These are phyloP conservation scores for Hystrix brachyura DNA, from an alignment of 2,113 vertebrate genomes.

Conservation along the genomic window DNA sequence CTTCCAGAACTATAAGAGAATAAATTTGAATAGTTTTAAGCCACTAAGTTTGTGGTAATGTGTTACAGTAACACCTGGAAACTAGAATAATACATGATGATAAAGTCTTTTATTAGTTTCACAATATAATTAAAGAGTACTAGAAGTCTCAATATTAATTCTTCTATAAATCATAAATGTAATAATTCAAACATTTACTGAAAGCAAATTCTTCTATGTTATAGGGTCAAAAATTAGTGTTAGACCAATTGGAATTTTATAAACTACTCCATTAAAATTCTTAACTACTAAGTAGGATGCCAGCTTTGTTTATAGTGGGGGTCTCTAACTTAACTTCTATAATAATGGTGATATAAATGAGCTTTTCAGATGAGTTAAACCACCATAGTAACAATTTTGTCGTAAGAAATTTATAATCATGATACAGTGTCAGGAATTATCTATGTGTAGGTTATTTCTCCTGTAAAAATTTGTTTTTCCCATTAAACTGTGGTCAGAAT, in stretches of 20 bases:
- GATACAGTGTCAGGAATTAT: background rate
- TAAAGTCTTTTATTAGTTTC: background rate
- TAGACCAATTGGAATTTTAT: background rate
- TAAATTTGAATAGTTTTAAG: background rate
- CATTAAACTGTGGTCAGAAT: constrained; percentile 16
- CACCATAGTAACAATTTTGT: background rate
- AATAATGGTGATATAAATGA: background rate
- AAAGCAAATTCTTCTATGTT: background rate
- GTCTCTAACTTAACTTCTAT: background rate
- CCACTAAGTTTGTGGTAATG: background rate
- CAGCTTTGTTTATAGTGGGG: background rate
- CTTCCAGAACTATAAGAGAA: background rate
- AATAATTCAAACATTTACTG: background rate
- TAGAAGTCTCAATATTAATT: background rate
- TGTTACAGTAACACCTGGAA: background rate
- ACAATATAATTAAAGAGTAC: background rate
- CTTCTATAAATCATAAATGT: background rate
- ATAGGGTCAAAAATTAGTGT: background rate
- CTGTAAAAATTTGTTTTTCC: background rate
- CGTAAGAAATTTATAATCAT: background rate
- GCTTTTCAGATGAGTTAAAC: background rate
- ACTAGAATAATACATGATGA: background rate
- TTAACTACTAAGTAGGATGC: background rate
- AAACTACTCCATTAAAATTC: background rate
- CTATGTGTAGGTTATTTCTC: background rate